phyloP scores from a whole-genome alignment of 2,797 vertebrate genomes.

The Diceros bicornis region DNA sequence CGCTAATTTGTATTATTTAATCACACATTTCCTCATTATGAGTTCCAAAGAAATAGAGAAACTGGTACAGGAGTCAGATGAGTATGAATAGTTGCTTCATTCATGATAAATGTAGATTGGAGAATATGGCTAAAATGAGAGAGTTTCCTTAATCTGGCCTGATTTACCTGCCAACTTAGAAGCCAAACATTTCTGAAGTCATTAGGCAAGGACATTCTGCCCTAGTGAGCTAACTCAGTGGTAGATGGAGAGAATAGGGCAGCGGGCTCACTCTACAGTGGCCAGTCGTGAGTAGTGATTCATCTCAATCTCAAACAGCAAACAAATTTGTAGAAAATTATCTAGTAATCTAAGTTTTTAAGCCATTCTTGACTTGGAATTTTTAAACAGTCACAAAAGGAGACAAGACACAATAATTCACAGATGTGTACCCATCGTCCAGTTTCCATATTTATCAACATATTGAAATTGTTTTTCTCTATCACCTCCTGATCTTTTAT shows the following conservation, averaged over 20 bases:
- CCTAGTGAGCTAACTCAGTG: background rate
- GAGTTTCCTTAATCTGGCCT: too few species aligned
- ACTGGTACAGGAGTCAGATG: background rate
- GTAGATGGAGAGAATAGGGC: background rate
- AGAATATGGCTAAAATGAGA: background rate
- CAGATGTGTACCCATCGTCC: background rate
- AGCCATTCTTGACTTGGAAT: background rate
- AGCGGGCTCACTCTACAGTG: background rate
- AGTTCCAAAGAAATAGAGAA: background rate
- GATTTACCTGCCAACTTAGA: background rate
- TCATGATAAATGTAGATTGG: background rate
- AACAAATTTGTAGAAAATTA: background rate
- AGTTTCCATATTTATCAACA: background rate
- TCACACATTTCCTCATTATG: background rate
- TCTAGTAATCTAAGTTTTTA: background rate
- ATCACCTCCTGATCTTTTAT: background rate
- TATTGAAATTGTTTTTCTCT: conserved; percentile 6
- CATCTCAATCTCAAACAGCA: background rate
- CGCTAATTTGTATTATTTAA: background rate
- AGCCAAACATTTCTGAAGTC: background rate
- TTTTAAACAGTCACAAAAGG: background rate
- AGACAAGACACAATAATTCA: background rate
- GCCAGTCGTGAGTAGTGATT: background rate
- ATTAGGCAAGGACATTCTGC: background rate
- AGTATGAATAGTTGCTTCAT: background rate